These are phyloP conservation scores for Mactra quadrangularis DNA, from an alignment of 1,140 invertebrate genomes.

Conservation along the genomic window DNA sequence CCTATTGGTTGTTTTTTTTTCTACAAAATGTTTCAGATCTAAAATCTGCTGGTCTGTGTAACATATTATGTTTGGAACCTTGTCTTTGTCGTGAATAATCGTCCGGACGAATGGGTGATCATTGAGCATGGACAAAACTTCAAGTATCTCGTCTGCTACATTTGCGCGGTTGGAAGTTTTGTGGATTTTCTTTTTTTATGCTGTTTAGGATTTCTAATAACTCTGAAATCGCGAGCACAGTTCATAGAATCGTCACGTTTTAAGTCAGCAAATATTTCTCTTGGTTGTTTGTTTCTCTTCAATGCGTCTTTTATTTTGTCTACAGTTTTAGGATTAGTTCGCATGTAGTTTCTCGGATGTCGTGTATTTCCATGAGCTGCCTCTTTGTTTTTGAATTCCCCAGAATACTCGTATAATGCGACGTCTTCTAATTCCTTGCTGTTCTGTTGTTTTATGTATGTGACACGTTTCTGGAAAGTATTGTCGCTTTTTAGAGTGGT, in stretches of 20 bases:
- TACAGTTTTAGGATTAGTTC: conserved; percentile 5
- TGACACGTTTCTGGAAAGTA: conserved; percentile 7
- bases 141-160: conserved; percentile 8
- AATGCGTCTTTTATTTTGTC: background rate
- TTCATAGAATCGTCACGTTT: conserved; percentile 7
- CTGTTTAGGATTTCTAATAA: background rate
- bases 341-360: background rate
- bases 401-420: conserved; percentile 2
- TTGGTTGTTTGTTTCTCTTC: background rate
- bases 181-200: too few species aligned
- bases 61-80: background rate
- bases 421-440: background rate
- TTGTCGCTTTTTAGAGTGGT: background rate
- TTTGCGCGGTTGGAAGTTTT: background rate
- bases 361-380: background rate
- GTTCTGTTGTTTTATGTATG: background rate
- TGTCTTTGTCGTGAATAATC: conserved; percentile 3
- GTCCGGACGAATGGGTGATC: conserved; percentile 4
- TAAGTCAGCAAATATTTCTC: background rate
- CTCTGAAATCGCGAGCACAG: conserved; percentile 2
- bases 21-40: conserved; percentile 20
- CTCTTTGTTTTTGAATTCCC: background rate
- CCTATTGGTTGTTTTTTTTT: conserved; percentile 8
- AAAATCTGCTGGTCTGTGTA: conserved; percentile 26
- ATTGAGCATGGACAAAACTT: conserved; percentile 9